A percentile compares a stretch with the other conserved stretches of the same genome.
Conservation (phyloP, 2,797 vertebrate genomes). For the Pterois miles region DNA sequence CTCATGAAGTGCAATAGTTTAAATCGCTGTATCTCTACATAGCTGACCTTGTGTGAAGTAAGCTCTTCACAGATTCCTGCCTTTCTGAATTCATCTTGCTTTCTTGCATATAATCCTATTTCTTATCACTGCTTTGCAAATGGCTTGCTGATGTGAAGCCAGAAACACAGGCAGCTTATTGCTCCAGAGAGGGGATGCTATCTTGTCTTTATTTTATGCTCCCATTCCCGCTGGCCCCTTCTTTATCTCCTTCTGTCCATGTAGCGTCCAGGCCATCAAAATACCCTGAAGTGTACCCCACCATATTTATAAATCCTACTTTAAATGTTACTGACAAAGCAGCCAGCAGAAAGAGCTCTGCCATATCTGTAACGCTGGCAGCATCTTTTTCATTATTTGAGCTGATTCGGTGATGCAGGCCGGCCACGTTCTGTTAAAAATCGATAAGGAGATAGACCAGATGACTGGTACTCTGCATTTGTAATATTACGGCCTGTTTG, state of each 20-base stretch:
- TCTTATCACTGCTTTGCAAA: constrained; percentile 61
- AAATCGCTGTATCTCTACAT: not conserved
- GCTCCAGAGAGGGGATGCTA: constrained; percentile 38
- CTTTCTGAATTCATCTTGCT: constrained; percentile 7
- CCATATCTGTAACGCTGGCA: constrained; percentile 7
- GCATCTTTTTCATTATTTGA: constrained; percentile 24
- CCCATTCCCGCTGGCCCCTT: constrained; percentile 12
- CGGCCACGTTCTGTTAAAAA: constrained; percentile 9
- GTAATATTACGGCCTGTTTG: constrained; percentile 19
- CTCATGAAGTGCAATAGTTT: not conserved
- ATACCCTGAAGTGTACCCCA: constrained; percentile 17
- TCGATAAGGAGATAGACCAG: constrained; percentile 23
- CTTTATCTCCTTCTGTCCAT: constrained; percentile 50
- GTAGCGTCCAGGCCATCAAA: constrained; percentile 23
- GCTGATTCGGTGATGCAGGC: constrained; percentile 14
- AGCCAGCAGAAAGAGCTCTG: not conserved
- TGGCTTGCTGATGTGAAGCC: constrained; percentile 43
- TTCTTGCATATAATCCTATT: constrained; percentile 34
- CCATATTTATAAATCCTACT: not conserved
- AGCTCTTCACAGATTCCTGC: not conserved
- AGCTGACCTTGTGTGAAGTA: not conserved
- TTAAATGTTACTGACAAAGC: constrained; percentile 20
- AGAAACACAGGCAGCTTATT: constrained; percentile 48
- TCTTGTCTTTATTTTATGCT: constrained; percentile 47
- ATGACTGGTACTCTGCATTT: constrained; percentile 30